Conservation (phyloP, 2,797 vertebrate species). For the Phrynocephalus forsythii region DNA sequence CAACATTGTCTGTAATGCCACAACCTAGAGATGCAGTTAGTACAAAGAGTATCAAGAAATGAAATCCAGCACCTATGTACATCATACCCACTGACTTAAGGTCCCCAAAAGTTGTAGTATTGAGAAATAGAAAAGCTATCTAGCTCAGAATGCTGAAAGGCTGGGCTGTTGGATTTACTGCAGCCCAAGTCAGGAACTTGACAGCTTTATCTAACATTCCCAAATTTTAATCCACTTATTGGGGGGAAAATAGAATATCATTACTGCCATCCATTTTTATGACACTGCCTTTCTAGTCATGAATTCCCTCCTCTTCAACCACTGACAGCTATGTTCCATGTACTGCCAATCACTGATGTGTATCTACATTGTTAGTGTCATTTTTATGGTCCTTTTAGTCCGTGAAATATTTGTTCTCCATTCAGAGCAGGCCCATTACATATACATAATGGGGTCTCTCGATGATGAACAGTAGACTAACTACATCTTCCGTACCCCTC, state of each 20-base stretch:
- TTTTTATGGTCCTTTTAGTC: slow-evolving; percentile 55
- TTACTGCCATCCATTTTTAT: slow-evolving; percentile 40
- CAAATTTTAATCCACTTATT: slow-evolving; percentile 43
- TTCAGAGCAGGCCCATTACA: not conserved
- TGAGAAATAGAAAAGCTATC: not conserved
- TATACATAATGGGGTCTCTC: slow-evolving; percentile 2
- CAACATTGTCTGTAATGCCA: too few species aligned
- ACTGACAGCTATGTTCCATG: not conserved
- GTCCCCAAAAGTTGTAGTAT: not conserved
- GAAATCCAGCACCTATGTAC: not conserved
- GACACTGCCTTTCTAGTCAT: slow-evolving; percentile 45
- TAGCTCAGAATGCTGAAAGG: slow-evolving; percentile 3
- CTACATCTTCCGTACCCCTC: slow-evolving; percentile 23
- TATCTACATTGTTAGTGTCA: slow-evolving; percentile 33
- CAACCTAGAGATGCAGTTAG: not conserved
- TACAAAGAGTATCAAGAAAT: not conserved
- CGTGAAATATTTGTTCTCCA: slow-evolving; percentile 39
- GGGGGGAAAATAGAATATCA: not conserved
- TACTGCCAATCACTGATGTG: slow-evolving; percentile 19
- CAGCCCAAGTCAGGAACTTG: not conserved
- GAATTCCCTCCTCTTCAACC: slow-evolving; percentile 33
- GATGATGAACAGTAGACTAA: slow-evolving; percentile 39
- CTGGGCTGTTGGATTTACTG: not conserved
- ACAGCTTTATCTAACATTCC: slow-evolving; percentile 45
- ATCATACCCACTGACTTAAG: not conserved